Conservation (phyloP, 2,888 invertebrate species). For the Pseudococcus longispinus region DNA sequence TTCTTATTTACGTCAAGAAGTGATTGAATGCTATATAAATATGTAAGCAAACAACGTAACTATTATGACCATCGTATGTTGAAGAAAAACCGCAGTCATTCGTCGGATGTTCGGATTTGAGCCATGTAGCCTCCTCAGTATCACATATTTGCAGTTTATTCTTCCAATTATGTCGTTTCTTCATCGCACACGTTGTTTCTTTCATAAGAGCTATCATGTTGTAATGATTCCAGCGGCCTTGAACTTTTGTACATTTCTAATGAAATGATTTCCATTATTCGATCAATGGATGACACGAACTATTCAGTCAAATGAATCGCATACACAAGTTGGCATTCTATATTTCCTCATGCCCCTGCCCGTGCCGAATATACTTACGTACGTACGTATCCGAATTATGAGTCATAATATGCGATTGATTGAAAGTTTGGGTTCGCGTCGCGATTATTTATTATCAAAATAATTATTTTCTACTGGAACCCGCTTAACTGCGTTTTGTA, state of each 20-base stretch:
- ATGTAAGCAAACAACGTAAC: not conserved
- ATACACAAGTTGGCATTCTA: not conserved
- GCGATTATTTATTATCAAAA: not conserved
- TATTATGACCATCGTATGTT: not conserved
- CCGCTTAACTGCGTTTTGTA: not conserved
- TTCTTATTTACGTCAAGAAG: not conserved
- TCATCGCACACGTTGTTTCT: slow-evolving; percentile 7
- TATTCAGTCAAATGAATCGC: slow-evolving; percentile 31
- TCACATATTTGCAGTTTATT: not conserved
- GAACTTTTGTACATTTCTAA: slow-evolving; percentile 31
- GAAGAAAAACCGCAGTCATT: not conserved
- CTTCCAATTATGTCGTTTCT: slow-evolving; percentile 12
- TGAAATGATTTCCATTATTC: not conserved
- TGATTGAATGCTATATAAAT: not conserved
- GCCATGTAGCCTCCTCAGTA: not conserved
- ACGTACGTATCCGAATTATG: not conserved
- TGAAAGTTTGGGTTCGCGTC: not conserved
- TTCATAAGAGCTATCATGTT: not conserved
- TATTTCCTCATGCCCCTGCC: not conserved
- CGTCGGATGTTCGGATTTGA: not conserved
- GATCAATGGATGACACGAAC: slow-evolving; percentile 38
- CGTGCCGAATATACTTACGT: not conserved
- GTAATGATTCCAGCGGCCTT: slow-evolving; percentile 13
- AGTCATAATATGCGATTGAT: not conserved
- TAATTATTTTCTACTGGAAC: slow-evolving; percentile 18